Percentiles rank a stretch among this genome's conserved stretches.
Conservation (phyloP, 1,140 invertebrate species). For the Laupala kohalensis region DNA sequence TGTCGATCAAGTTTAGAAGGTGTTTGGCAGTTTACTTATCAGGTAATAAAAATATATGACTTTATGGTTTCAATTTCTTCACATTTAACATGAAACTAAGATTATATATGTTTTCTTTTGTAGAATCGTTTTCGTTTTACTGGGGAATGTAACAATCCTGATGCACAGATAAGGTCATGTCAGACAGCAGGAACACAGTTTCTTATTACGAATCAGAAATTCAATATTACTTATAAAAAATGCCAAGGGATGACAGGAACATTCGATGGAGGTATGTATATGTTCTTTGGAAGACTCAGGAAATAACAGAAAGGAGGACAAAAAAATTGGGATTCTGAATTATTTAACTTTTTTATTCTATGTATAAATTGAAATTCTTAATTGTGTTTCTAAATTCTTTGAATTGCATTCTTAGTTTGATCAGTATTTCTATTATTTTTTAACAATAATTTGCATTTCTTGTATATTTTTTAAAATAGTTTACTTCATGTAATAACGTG, state of each 20-base stretch:
- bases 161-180: conserved; percentile 83
- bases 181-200: conserved; percentile 92
- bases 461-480: no score
- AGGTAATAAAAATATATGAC: conserved; percentile 32
- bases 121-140: conserved; percentile 76
- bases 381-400: no score
- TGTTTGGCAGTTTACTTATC: conserved; percentile 90
- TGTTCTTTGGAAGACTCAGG: no score
- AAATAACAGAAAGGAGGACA: no score
- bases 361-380: background rate
- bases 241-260: conserved; percentile 75
- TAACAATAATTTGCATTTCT: no score
- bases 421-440: no score
- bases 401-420: no score
- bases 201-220: conserved; percentile 92
- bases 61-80: background rate
- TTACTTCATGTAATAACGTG: no score
- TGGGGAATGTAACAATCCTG: conserved; percentile 74
- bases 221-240: conserved; percentile 84
- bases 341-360: no score
- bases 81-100: background rate
- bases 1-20: conserved; percentile 86
- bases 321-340: no score
- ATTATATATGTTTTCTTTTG: conserved; percentile 16
- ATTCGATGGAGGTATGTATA: conserved; percentile 69